Conservation (phyloP, 2,797 vertebrate genomes). For the Ispidina picta region DNA sequence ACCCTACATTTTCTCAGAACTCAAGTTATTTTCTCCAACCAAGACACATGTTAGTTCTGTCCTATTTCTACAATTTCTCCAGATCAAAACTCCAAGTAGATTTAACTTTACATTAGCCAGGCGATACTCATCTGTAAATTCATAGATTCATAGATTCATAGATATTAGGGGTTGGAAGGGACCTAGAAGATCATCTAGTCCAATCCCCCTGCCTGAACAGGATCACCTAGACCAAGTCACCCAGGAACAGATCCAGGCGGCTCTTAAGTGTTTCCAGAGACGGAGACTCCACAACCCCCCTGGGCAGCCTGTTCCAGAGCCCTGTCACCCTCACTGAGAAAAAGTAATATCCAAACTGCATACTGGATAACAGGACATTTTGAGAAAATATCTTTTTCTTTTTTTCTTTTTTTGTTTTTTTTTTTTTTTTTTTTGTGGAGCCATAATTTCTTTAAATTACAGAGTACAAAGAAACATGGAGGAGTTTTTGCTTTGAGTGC, state of each 20-base stretch:
- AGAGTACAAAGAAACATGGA: background rate
- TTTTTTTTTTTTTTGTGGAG: background rate
- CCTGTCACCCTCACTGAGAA: too few relatives aligned
- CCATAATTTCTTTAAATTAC: background rate
- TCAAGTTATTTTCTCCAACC: background rate
- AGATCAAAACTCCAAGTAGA: background rate
- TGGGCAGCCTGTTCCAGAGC: too few relatives aligned
- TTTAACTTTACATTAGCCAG: background rate
- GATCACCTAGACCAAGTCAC: too few relatives aligned
- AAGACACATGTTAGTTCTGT: background rate
- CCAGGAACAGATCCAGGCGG: too few relatives aligned
- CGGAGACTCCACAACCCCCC: too few relatives aligned
- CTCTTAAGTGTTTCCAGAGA: too few relatives aligned
- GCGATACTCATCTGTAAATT: background rate
- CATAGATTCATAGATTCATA: too few relatives aligned
- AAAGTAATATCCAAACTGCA: rapidly evolving
- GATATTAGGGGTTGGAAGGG: too few relatives aligned
- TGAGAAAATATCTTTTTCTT: background rate
- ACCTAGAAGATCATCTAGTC: too few relatives aligned
- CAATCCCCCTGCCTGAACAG: too few relatives aligned
- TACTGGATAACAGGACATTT: background rate
- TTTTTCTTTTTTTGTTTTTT: too few relatives aligned
- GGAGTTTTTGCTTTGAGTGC: background rate
- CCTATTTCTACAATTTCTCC: background rate
- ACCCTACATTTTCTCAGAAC: background rate